Evolutionary conservation across 2,113 vertebrate genomes (phyloP).

Genomic region (Prionailurus viverrinus): DNA sequence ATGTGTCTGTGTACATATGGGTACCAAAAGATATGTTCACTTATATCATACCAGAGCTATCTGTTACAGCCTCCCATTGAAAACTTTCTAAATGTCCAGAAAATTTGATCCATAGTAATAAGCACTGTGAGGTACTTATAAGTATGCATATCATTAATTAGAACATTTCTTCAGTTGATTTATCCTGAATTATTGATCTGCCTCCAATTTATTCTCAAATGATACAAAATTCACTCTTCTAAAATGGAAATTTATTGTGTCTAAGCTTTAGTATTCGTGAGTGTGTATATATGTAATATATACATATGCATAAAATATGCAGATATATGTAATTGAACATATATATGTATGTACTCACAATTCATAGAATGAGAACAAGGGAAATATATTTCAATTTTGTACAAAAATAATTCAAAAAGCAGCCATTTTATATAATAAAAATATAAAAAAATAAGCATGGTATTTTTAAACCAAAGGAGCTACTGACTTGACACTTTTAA

Average conservation of each 20-base stretch:
- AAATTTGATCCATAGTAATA: not conserved
- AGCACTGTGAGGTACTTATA: not conserved
- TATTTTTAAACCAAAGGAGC: not conserved
- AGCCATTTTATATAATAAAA: not conserved
- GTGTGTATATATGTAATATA: not conserved
- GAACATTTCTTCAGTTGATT: not conserved
- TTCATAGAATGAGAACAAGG: not conserved
- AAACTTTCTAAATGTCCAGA: not conserved
- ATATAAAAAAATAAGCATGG: not conserved
- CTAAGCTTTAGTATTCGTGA: not conserved
- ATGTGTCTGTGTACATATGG: not conserved
- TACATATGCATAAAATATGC: not conserved
- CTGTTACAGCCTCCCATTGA: not conserved
- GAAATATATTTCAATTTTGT: not conserved
- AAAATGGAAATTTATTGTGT: not conserved
- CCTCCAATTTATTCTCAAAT: not conserved
- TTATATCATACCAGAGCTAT: not conserved
- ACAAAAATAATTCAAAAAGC: constrained; percentile 8
- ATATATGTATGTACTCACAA: not conserved
- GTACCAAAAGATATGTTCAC: not conserved
- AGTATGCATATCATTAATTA: not conserved
- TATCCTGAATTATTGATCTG: constrained; percentile 6
- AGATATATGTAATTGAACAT: not conserved
- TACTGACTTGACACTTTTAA: constrained; percentile 34
- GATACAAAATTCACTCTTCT: not conserved